Percentiles rank a stretch among this genome's conserved stretches.
phyloP scores from a whole-genome alignment of 2,797 vertebrate species.

The Phrynocephalus vlangalii region DNA sequence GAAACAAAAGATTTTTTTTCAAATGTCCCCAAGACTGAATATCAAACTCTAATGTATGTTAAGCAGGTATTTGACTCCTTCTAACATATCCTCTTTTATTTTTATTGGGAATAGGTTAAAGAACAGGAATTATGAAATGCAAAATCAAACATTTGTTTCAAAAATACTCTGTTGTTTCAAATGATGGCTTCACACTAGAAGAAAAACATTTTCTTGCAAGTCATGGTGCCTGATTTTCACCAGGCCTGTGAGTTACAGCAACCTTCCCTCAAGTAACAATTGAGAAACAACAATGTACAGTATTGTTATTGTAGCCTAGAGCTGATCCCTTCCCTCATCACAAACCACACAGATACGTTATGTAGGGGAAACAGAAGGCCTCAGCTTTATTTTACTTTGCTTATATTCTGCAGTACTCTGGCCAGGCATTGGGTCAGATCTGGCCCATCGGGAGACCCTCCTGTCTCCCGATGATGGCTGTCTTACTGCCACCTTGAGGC shows the following conservation, averaged over 20 bases:
- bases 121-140: conserved; percentile 15
- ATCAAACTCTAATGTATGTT: conserved; percentile 34
- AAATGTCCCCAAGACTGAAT: neutral
- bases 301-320: too few relatives aligned
- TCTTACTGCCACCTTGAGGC: too few relatives aligned
- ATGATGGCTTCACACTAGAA: neutral
- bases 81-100: conserved; percentile 12
- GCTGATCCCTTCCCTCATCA: too few relatives aligned
- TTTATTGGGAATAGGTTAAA: conserved; percentile 10
- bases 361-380: too few relatives aligned
- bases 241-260: neutral
- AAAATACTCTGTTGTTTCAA: neutral
- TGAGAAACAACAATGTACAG: neutral
- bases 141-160: conserved; percentile 17
- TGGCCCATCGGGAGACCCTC: too few relatives aligned
- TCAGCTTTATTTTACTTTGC: too few relatives aligned
- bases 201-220: neutral
- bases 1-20: conserved; percentile 2
- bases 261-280: neutral
- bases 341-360: too few relatives aligned
- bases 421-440: too few relatives aligned
- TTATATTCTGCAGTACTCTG: too few relatives aligned
- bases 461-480: too few relatives aligned
- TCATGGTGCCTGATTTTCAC: neutral
- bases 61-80: conserved; percentile 20